Conservation (phyloP, 1,140 invertebrate species). For the Eurosta solidaginis region DNA sequence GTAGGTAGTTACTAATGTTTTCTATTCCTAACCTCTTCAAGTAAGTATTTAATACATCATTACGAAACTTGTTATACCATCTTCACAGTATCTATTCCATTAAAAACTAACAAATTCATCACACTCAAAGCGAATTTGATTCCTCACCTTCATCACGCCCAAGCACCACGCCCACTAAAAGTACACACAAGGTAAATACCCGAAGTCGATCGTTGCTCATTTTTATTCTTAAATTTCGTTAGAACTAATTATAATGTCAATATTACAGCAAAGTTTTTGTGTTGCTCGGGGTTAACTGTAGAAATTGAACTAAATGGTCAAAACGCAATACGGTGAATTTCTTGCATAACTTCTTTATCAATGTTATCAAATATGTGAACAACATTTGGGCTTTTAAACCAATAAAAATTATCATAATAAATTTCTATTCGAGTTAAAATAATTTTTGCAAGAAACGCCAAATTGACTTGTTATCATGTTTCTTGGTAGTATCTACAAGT, state of each 20-base stretch:
- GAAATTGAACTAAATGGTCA: constrained; percentile 9
- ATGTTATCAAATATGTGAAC: constrained; percentile 12
- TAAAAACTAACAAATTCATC: too few species aligned
- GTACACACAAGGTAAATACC: not conserved
- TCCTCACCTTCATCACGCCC: not conserved
- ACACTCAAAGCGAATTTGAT: not conserved
- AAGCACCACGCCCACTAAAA: not conserved
- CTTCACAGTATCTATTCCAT: too few species aligned
- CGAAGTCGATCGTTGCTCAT: not conserved
- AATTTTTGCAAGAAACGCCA: too few species aligned
- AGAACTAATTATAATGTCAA: not conserved
- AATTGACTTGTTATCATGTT: too few species aligned
- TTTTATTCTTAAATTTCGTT: too few species aligned
- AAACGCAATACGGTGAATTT: not conserved
- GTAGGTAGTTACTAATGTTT: too few species aligned
- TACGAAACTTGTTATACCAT: too few species aligned
- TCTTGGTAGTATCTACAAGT: too few species aligned
- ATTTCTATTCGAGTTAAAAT: not conserved
- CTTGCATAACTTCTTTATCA: not conserved
- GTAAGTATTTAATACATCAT: too few species aligned
- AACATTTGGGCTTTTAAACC: not conserved
- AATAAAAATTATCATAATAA: not conserved
- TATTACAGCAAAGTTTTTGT: not conserved
- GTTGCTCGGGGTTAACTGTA: not conserved
- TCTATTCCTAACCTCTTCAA: too few species aligned